Evolutionary conservation across 2,888 invertebrate species (phyloP), one percentile per base, ranked within the genome.

Genomic region (Altica lythri): DNA sequence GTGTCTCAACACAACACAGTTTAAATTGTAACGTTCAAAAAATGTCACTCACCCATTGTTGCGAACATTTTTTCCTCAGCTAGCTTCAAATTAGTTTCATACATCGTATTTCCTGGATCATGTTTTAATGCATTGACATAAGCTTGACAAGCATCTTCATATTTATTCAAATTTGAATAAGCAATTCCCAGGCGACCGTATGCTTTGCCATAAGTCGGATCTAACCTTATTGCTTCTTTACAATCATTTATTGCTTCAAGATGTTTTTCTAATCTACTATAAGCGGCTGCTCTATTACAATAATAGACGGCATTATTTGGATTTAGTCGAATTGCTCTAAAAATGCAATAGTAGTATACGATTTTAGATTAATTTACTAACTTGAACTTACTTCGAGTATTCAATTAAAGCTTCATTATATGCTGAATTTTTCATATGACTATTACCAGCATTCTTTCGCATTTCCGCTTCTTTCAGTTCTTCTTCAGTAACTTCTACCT

Each of bases 221-320:
- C 95, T 64, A 97, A 84, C 22, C 85, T 82, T 48, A 99, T 80
- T 3, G 99, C 96, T 35, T 86, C 86, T 66, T 89, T 86, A 74
- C 96, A 97, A 77, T 99, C 98, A 46, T 86, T 85, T 46, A 98
- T 88, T 8, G 96, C 94, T 56, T 85, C 82, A 51, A 86, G 82
- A 70, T 93, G 89, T 69, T 91, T 86, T 42, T 89, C 89, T 61
- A 96, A 78, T 72, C 95, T 93, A 72, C 91, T 95, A 74, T 90
- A 89, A 1, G 96, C 95, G 1, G 98, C 98, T 37, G 98, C 99
- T 63, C 98, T 86, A 75, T 99, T 99, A 75, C 97, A 96, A 75
- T 92, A 98, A 78, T 90, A 98, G 19, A 98, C 92, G 0, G 97
- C 89, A 79, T 97, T 97, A 57, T 83, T 83, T 16, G 88, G 86